Percentiles rank a stretch among this genome's conserved stretches.
These are phyloP conservation scores for Colletes latitarsis DNA, from an alignment of 1,140 invertebrate genomes.

Conservation along the genomic window DNA sequence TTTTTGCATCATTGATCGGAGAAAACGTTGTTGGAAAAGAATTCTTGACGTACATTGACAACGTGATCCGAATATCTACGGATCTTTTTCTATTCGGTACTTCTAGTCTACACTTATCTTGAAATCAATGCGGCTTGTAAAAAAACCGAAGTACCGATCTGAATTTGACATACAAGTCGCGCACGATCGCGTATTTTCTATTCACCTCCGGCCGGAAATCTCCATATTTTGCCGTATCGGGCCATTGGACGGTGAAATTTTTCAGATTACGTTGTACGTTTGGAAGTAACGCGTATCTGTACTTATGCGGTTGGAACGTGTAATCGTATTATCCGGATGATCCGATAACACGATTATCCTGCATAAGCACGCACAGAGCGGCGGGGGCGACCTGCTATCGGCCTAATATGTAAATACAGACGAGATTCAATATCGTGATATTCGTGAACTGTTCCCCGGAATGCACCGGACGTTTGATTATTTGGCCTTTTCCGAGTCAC, in stretches of 20 bases:
- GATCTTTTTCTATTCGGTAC: neutral
- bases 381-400: neutral
- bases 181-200: neutral
- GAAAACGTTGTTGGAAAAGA: neutral
- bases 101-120: neutral
- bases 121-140: neutral
- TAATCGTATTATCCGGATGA: slow-evolving; percentile 39
- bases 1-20: neutral
- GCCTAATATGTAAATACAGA: slow-evolving; percentile 15
- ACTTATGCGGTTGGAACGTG: slow-evolving; percentile 19
- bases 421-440: slow-evolving; percentile 4
- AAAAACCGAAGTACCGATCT: neutral
- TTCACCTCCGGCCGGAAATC: neutral
- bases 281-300: neutral
- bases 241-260: neutral
- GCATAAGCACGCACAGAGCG: neutral
- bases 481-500: too few species aligned
- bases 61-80: neutral
- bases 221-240: neutral
- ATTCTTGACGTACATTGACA: neutral
- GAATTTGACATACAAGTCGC: neutral
- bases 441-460: neutral
- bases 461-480: neutral
- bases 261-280: neutral
- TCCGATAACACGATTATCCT: slow-evolving; percentile 35